phyloP scores from a whole-genome alignment of 2,797 vertebrate genomes.

The Morus bassanus region DNA sequence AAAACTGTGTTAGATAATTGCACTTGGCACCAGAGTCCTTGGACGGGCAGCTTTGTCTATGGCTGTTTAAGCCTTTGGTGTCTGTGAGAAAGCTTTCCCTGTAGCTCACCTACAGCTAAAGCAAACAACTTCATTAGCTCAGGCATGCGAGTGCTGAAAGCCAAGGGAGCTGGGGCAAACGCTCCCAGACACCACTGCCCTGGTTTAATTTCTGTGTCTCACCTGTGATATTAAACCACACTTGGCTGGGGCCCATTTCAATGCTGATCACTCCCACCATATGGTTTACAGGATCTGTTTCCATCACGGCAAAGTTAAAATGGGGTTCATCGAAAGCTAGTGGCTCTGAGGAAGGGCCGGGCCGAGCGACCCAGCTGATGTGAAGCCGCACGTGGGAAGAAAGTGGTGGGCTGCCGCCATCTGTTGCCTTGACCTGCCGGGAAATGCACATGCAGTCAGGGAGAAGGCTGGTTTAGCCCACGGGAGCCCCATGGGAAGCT shows the following conservation, averaged over 20 bases:
- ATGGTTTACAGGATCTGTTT: constrained; percentile 91
- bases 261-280: constrained; percentile 94
- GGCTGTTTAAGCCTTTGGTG: neutral
- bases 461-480: neutral
- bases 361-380: constrained; percentile 86
- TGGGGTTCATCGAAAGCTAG: constrained; percentile 89
- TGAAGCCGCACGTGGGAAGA: constrained; percentile 87
- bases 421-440: constrained; percentile 87
- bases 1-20: neutral
- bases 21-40: neutral
- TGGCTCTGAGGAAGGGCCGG: constrained; percentile 73
- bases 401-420: constrained; percentile 81
- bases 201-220: constrained; percentile 30
- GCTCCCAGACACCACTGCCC: neutral
- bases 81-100: constrained; percentile 8
- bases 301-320: constrained; percentile 92
- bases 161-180: neutral
- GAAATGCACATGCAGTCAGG: neutral
- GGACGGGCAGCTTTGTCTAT: neutral
- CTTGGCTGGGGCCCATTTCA: constrained; percentile 80
- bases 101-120: constrained; percentile 22
- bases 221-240: constrained; percentile 93
- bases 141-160: neutral
- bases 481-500: neutral
- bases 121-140: constrained; percentile 34